Conservation (phyloP, 2,113 vertebrate genomes). For the Nannobrachium achirus region DNA sequence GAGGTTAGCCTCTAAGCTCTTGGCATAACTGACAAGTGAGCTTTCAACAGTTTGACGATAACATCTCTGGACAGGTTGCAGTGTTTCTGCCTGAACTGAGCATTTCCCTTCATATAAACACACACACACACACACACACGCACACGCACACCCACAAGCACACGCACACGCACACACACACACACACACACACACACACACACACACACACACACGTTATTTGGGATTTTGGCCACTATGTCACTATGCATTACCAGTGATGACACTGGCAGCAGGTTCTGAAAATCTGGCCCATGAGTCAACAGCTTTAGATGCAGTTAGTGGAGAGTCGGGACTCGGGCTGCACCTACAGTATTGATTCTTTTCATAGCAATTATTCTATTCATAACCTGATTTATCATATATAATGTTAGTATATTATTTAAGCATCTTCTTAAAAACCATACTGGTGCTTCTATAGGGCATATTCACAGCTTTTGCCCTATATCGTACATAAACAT, state of each 20-base stretch:
- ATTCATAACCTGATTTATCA: no score
- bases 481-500: no score
- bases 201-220: slow-evolving; percentile 16
- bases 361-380: no score
- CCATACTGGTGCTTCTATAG: no score
- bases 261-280: slow-evolving; percentile 34
- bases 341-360: no score
- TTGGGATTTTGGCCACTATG: slow-evolving; percentile 33
- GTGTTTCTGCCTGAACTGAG: slow-evolving; percentile 39
- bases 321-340: not conserved
- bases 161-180: slow-evolving; percentile 10
- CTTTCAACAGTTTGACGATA: slow-evolving; percentile 34
- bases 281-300: slow-evolving; percentile 50
- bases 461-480: no score
- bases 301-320: slow-evolving; percentile 28
- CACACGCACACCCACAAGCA: not conserved
- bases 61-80: slow-evolving; percentile 47
- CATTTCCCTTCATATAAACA: slow-evolving; percentile 14
- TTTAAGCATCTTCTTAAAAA: no score
- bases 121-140: not conserved
- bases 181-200: slow-evolving; percentile 17
- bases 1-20: not conserved
- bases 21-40: slow-evolving; percentile 25
- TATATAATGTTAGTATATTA: no score
- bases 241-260: slow-evolving; percentile 35